A percentile compares a stretch with the other conserved stretches of the same genome.
Conservation (phyloP, 1,140 invertebrate genomes). For the Nomia melanderi region DNA sequence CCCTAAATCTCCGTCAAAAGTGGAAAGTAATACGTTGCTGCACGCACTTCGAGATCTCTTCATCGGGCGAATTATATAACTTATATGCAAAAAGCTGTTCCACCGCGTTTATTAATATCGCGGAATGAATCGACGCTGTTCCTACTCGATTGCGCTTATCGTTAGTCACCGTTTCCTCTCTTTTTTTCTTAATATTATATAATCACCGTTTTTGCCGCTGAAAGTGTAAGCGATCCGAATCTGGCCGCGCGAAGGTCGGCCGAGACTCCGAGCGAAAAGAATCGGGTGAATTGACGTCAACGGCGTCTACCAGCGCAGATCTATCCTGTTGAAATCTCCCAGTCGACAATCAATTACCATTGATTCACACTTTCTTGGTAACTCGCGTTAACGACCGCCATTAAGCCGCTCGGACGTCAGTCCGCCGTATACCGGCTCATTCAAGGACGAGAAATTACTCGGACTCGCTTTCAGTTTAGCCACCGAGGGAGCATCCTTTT, state of each 20-base stretch:
- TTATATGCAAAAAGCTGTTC: no score
- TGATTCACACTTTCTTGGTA: slow-evolving; percentile 12
- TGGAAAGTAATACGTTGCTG: not conserved
- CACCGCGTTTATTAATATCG: not conserved
- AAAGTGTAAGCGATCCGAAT: no score
- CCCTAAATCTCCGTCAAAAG: not conserved
- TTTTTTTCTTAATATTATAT: not conserved
- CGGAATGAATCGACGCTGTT: slow-evolving; percentile 5
- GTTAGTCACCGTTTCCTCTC: slow-evolving; percentile 4
- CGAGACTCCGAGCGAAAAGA: not conserved
- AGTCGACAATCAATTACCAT: slow-evolving; percentile 16
- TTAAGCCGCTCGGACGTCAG: not conserved
- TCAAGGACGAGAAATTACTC: no score
- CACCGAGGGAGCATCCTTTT: no score
- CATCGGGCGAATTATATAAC: not conserved
- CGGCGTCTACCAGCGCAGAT: not conserved
- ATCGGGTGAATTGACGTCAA: slow-evolving; percentile 11
- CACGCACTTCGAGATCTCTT: not conserved
- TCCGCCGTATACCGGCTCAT: not conserved
- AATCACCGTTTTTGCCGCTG: not conserved
- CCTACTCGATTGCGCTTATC: not conserved
- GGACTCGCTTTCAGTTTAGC: no score
- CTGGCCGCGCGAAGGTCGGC: slow-evolving; percentile 2
- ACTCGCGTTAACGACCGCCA: slow-evolving; percentile 14
- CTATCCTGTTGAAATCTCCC: not conserved